Base-by-base conservation (phyloP, 2,888 invertebrate genomes). In the Pseudococcus longispinus region DNA sequence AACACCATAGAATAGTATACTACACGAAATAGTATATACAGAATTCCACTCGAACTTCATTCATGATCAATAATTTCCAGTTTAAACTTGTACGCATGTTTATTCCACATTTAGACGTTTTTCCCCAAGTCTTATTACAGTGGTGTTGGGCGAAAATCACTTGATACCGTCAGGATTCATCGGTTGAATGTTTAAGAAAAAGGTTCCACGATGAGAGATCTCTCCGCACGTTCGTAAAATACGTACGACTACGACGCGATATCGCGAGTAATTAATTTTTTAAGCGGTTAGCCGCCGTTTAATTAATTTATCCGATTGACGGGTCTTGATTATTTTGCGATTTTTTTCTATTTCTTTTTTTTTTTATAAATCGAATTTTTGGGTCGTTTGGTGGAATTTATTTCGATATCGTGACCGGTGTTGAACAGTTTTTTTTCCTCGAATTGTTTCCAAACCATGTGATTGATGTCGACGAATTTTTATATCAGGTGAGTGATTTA, bases 1-100 rank as follows among this genome's bases (percentile, higher is more conserved):
- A 74, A 74, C 32, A 74, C 74, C 32, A 32, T 32, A 23, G 23
- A 23, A 23, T 13, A 23, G 23, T 60, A 23, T 13, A 23, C 26
- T 15, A 70, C 18, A 65, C 26, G 3, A 8, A 29, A 70, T 29
- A 26, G 60, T 13, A 23, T 9, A 20, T 32, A 74, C 42, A 37
- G 42, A 84, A 86, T 86, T 86, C 80, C 80, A 86, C 77, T 77
- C 86, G 86, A 86, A 86, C 86, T 86, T 86, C 86, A 85, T 85
- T 85, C 77, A 86, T 86, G 86, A 86, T 86, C 86, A 86, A 86
- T 86, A 86, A 86, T 86, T 86, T 80, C 77, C 80, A 80, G 86
- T 86, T 80, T 86, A 20, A 86, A 46, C 80, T 86, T 80, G 86
- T 86, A 86, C 86, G 86, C 86, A 86, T 77, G 86, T 86, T 86